These are phyloP conservation scores for Cataglyphis hispanica DNA, from an alignment of 1,140 invertebrate genomes.

Conservation along the genomic window DNA sequence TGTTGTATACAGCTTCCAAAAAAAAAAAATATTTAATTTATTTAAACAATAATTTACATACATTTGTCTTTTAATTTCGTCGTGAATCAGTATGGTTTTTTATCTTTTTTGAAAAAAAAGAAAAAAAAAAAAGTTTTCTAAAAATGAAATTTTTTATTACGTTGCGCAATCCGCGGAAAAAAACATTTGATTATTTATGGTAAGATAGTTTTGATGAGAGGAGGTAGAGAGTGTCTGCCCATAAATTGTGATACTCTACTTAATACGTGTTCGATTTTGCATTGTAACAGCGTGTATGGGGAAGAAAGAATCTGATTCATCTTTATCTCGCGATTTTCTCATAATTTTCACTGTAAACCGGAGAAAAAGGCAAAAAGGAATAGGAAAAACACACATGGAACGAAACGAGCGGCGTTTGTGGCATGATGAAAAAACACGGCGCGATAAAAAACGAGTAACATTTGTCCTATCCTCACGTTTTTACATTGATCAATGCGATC, in stretches of 20 bases:
- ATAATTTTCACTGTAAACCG: conserved; percentile 22
- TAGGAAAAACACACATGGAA: not conserved
- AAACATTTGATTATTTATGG: not conserved
- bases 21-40: conserved; percentile 32
- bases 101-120: too few relatives aligned
- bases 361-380: not conserved
- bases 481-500: conserved; percentile 58
- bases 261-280: conserved; percentile 5
- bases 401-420: conserved; percentile 3
- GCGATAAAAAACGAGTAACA: conserved; percentile 42
- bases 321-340: conserved; percentile 24
- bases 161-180: too few relatives aligned
- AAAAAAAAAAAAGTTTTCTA: too few relatives aligned
- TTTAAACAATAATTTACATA: not conserved
- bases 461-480: conserved; percentile 49
- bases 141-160: too few relatives aligned
- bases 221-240: not conserved
- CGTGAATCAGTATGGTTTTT: too few relatives aligned
- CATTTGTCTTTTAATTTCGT: too few relatives aligned
- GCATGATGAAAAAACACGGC: not conserved
- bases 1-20: not conserved
- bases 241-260: not conserved
- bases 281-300: not conserved
- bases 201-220: not conserved
- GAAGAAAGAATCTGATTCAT: not conserved